Evolutionary conservation across 2,888 invertebrate genomes (phyloP).

Genomic region (Cephus rjabovi): DNA sequence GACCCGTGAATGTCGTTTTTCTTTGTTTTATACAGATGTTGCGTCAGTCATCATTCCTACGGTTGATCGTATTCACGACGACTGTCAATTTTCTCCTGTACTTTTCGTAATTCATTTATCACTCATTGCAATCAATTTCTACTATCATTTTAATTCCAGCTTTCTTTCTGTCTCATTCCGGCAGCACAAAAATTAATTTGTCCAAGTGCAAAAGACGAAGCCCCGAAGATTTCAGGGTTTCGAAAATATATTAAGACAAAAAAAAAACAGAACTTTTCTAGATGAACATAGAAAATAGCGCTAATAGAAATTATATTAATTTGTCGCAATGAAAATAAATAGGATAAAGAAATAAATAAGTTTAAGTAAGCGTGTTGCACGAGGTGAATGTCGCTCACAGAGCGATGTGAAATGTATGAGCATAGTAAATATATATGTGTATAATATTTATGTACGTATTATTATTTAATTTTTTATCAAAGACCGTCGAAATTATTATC

Average conservation of each 20-base stretch:
- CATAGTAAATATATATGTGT: constrained; percentile 37
- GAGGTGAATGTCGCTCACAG: background rate
- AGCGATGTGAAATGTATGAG: constrained; percentile 35
- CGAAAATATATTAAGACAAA: background rate
- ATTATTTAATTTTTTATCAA: constrained; percentile 43
- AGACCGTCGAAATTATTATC: constrained; percentile 27
- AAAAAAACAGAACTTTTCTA: background rate
- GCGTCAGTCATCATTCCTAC: background rate
- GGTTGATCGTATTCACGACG: background rate
- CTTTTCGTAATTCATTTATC: background rate
- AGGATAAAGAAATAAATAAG: constrained; percentile 24
- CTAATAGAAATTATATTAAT: background rate
- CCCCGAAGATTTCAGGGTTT: background rate
- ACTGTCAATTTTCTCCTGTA: background rate
- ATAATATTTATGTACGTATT: constrained; percentile 57
- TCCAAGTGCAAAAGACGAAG: background rate
- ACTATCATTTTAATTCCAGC: background rate
- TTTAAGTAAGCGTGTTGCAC: background rate
- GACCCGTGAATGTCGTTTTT: background rate
- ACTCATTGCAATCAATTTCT: background rate
- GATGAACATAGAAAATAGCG: background rate
- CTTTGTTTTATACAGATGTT: background rate
- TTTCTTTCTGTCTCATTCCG: background rate
- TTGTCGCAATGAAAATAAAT: background rate
- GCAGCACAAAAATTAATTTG: background rate